Percentiles rank a stretch among this genome's conserved stretches.
Evolutionary conservation across 2,888 invertebrate species (phyloP).

Genomic region (Diarsia brunnea): DNA sequence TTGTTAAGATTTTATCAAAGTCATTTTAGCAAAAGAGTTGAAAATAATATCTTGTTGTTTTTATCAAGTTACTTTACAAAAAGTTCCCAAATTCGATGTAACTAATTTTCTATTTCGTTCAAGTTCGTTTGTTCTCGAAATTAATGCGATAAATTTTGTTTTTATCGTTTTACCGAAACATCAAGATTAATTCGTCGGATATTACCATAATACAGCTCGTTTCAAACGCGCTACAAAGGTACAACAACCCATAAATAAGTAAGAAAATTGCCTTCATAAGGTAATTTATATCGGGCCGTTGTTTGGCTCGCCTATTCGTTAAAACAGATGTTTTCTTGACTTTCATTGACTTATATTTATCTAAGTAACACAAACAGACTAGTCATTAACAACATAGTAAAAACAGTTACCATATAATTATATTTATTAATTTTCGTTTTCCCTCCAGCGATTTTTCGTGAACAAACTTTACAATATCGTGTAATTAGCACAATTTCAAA

Average conservation of each 20-base stretch:
- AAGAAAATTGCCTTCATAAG: constrained; percentile 75
- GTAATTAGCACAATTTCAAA: neutral
- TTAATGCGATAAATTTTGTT: constrained; percentile 68
- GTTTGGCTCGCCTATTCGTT: constrained; percentile 51
- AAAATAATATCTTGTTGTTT: constrained; percentile 48
- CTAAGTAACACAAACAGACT: constrained; percentile 13
- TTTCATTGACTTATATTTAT: constrained; percentile 54
- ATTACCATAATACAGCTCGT: constrained; percentile 69
- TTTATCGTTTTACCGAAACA: constrained; percentile 66
- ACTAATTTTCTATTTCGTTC: constrained; percentile 57
- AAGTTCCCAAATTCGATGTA: constrained; percentile 42
- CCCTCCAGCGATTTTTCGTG: neutral
- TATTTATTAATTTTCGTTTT: neutral
- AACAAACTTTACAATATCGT: constrained; percentile 4
- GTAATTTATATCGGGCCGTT: constrained; percentile 73
- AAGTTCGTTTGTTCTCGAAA: constrained; percentile 62
- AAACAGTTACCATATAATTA: neutral
- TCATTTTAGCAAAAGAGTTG: constrained; percentile 26
- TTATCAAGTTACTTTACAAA: constrained; percentile 49
- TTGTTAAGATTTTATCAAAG: constrained; percentile 24
- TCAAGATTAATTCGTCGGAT: constrained; percentile 69
- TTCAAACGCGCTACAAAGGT: constrained; percentile 64
- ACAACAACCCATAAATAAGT: constrained; percentile 73
- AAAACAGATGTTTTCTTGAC: constrained; percentile 60
- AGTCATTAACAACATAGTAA: neutral